Evolutionary conservation across 2,888 invertebrate species (phyloP), one percentile per base, ranked within the genome.

Genomic region (Drosophila mayaguana): DNA sequence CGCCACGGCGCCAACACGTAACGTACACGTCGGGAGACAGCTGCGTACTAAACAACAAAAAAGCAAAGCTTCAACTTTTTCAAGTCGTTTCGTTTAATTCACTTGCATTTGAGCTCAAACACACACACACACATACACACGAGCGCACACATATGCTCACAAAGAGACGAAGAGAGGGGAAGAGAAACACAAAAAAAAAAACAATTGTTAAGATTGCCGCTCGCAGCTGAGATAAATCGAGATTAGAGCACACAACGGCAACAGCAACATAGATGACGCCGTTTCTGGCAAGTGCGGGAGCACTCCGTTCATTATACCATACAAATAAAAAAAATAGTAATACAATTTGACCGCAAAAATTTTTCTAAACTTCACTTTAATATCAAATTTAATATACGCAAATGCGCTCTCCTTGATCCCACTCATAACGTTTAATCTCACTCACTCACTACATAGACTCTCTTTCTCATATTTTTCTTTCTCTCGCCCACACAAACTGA

Each of bases 1-100:
- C 83, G 88, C 80, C 88, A 76, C 80, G 71, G 82, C 88, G 78
- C 85, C 60, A 75, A 60, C 40, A 72, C 67, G 79, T 72, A 75
- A 81, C 83, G 80, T 77, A 78, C 81, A 78, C 88, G 87, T 82
- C 84, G 83, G 66, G 63, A 82, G 87, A 80, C 84, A 80, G 73
- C 75, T 72, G 75, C 75, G 84, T 80, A 86, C 82, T 88, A 83
- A 85, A 83, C 83, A 83, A 80, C 84, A 86, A 81, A 84, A 83
- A 80, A 78, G 80, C 77, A 77, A 72, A 78, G 80, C 80, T 78
- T 73, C 77, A 82, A 83, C 82, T 77, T 82, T 82, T 89, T 83
- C 82, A 88, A 89, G 89, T 78, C 83, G 80, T 79, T 87, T 87
- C 87, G 87, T 77, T 83, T 83, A 78, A 88, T 87, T 85, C 83